Conservation (phyloP, 2,797 vertebrate genomes). For the Anolis apletophallus region DNA sequence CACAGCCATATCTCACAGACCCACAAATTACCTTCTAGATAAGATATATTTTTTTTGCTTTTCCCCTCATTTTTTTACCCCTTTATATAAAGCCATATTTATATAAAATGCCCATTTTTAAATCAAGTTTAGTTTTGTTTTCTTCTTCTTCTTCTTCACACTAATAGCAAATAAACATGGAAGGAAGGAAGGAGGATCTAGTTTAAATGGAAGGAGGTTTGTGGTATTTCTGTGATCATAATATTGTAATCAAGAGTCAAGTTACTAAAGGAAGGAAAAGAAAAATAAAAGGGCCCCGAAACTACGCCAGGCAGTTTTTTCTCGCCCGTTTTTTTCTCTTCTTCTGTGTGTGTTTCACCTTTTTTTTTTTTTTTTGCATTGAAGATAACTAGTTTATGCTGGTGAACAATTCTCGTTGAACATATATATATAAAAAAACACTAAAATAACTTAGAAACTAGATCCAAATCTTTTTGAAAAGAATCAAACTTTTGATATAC, state of each 20-base stretch:
- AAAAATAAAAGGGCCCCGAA: conserved; percentile 76
- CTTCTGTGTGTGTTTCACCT: conserved; percentile 77
- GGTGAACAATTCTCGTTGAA: conserved; percentile 88
- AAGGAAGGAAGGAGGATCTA: conserved; percentile 90
- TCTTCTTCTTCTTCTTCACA: conserved; percentile 81
- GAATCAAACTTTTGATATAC: conserved; percentile 96
- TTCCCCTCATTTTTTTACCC: conserved; percentile 81
- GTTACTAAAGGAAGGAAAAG: conserved; percentile 84
- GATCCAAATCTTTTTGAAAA: conserved; percentile 98
- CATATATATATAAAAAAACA: conserved; percentile 95
- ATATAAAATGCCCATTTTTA: conserved; percentile 92
- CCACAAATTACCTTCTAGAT: conserved; percentile 89
- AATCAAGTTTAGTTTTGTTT: conserved; percentile 77
- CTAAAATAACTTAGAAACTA: conserved; percentile 99
- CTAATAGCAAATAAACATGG: conserved; percentile 95
- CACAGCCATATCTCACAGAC: conserved; percentile 98
- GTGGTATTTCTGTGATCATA: conserved; percentile 76
- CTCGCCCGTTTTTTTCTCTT: conserved; percentile 67
- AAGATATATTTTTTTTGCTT: conserved; percentile 66
- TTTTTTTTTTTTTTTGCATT: conserved; percentile 82
- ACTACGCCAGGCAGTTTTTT: conserved; percentile 94
- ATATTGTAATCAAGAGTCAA: conserved; percentile 83
- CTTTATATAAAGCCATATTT: conserved; percentile 79
- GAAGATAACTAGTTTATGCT: conserved; percentile 84
- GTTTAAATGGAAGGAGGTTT: conserved; percentile 83